Evolutionary conservation across 2,797 vertebrate genomes (phyloP).

Genomic region (Melanotaenia pygmaea): DNA sequence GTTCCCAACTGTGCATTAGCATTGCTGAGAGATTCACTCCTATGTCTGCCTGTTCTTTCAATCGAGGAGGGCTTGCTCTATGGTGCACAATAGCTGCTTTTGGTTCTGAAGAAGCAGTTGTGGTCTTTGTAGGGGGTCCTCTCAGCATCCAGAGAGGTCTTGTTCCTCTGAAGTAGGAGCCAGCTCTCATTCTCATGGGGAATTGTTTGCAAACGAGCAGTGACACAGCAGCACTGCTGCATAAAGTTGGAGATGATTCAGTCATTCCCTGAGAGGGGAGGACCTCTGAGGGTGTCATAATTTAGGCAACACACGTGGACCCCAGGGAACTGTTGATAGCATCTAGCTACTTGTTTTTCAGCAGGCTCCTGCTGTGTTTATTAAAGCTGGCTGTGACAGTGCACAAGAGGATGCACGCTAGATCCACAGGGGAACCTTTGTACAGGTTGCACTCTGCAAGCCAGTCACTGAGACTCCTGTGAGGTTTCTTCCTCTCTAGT

Average conservation of each 20-base stretch:
- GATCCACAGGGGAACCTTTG: constrained; percentile 64
- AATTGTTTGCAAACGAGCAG: constrained; percentile 76
- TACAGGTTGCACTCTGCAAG: constrained; percentile 59
- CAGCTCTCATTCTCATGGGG: constrained; percentile 60
- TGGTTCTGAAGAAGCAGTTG: constrained; percentile 46
- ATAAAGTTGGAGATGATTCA: constrained; percentile 62
- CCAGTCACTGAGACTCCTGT: constrained; percentile 58
- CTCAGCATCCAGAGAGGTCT: constrained; percentile 50
- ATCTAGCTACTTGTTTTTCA: constrained; percentile 77
- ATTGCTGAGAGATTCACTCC: constrained; percentile 62
- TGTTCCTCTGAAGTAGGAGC: constrained; percentile 56
- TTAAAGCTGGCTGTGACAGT: constrained; percentile 61
- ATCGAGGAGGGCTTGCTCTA: constrained; percentile 63
- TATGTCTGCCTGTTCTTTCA: constrained; percentile 55
- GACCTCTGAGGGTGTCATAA: constrained; percentile 69
- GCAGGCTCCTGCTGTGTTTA: constrained; percentile 74
- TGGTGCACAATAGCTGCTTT: constrained; percentile 50
- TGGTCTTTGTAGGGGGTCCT: constrained; percentile 55
- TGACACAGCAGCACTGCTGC: constrained; percentile 57
- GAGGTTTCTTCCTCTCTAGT: constrained; percentile 39
- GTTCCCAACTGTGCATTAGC: constrained; percentile 69
- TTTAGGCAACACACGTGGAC: constrained; percentile 59
- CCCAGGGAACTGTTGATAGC: constrained; percentile 65
- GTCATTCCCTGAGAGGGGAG: constrained; percentile 58
- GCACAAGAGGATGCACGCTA: constrained; percentile 71